Evolutionary conservation across 2,113 vertebrate species (phyloP).

Genomic region (Eurystomus gularis): DNA sequence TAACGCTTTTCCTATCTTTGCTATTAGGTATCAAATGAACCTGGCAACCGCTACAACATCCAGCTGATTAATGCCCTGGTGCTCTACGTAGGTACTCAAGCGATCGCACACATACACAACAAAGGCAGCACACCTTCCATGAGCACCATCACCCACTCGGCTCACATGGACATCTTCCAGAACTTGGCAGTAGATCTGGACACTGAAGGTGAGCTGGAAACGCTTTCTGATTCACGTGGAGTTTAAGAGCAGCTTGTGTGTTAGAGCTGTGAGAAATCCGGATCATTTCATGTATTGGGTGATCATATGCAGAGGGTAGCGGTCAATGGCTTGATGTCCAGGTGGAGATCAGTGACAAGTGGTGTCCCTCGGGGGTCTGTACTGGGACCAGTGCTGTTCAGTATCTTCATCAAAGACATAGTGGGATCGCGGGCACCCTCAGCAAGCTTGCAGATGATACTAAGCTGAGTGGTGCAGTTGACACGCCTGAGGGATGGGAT

Average conservation of each 20-base stretch:
- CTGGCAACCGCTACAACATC: slow-evolving; percentile 98
- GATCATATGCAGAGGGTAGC: background rate
- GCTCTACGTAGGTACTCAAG: slow-evolving; percentile 97
- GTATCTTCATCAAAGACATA: background rate
- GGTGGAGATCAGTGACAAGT: background rate
- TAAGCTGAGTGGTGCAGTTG: background rate
- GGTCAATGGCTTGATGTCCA: background rate
- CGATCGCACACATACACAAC: slow-evolving; percentile 98
- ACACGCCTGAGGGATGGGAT: background rate
- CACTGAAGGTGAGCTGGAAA: slow-evolving; percentile 87
- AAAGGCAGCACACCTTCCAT: slow-evolving; percentile 98
- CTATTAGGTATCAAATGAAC: slow-evolving; percentile 93
- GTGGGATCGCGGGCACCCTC: background rate
- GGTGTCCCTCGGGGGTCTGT: too few relatives aligned
- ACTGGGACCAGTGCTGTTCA: background rate
- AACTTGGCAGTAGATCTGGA: slow-evolving; percentile 97
- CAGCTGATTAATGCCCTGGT: slow-evolving; percentile 98
- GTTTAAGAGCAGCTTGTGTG: background rate
- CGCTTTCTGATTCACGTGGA: fast-evolving
- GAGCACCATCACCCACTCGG: slow-evolving; percentile 99
- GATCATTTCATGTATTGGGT: background rate
- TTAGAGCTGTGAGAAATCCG: background rate
- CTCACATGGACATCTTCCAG: slow-evolving; percentile 99
- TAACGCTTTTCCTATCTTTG: background rate
- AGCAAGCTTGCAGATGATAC: background rate